These are phyloP conservation scores for Andricus quercusramuli DNA, from an alignment of 2,888 invertebrate species.

Conservation along the genomic window DNA sequence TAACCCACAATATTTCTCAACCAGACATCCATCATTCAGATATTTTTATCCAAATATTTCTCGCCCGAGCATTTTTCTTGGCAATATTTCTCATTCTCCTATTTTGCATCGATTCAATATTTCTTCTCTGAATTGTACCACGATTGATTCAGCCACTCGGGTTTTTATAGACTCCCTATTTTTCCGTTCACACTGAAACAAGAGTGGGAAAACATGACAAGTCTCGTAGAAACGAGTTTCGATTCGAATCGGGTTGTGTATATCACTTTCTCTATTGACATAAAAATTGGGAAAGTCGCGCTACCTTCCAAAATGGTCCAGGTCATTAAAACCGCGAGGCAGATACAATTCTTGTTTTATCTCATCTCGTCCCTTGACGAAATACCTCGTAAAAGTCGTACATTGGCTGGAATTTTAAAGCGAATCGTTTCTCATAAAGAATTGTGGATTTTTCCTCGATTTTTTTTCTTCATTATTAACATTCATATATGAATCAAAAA, in stretches of 20 bases:
- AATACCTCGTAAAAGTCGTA: slow-evolving; percentile 52
- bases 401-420: slow-evolving; percentile 44
- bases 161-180: slow-evolving; percentile 5
- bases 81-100: not conserved
- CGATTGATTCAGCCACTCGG: not conserved
- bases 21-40: not conserved
- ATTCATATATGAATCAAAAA: no score
- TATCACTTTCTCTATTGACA: slow-evolving; percentile 48
- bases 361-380: slow-evolving; percentile 47
- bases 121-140: not conserved
- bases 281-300: slow-evolving; percentile 55
- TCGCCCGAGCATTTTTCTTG: not conserved
- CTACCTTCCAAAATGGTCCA: slow-evolving; percentile 46
- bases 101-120: slow-evolving; percentile 6
- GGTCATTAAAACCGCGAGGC: slow-evolving; percentile 54
- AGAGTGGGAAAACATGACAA: slow-evolving; percentile 8
- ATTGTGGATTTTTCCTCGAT: slow-evolving; percentile 11
- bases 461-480: no score
- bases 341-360: slow-evolving; percentile 56
- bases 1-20: not conserved
- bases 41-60: slow-evolving; percentile 1
- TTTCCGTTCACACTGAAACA: not conserved
- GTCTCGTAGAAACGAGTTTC: slow-evolving; percentile 43
- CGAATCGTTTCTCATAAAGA: slow-evolving; percentile 42
- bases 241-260: slow-evolving; percentile 34